Evolutionary conservation across 2,888 invertebrate genomes (phyloP), one percentile per base, ranked within the genome.

Genomic region (Serripes groenlandicus): DNA sequence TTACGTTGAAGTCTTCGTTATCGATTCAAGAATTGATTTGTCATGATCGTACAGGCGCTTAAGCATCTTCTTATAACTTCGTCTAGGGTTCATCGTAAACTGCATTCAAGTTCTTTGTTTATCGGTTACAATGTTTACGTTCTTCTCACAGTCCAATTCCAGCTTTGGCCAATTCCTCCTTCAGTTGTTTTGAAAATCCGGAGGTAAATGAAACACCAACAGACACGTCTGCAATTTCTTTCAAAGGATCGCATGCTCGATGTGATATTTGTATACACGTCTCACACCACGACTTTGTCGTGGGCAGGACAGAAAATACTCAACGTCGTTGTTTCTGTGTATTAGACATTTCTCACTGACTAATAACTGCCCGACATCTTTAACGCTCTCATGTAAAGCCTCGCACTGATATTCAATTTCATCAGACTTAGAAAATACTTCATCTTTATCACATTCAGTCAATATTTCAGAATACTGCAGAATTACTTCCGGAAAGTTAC

Each of bases 231-330:
- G 2, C 34, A 26, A 66, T 42, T 35, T 37, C 42, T 5, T 34
- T n/a, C 5, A 42, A 3, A 42, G 15, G 35, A 21, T 7, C 5
- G n/a, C 66, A 66, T n/a, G 26, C 42, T 42, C 66, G 23, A n/a
- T 66, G 66, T 11, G 37, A 37, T 37, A 66, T 66, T 3, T 66
- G 5, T n/a, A n/a, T 26, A 11, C 66, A 66, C 7, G 15, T 28
- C 18, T 66, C 42, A 66, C 66, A 66, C n/a, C 2, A 35, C 66
- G 26, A 66, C 42, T 15, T 66, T 37, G 26, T 66, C 66, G 23
- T 66, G 66, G 28, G 3, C 23, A 0, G n/a, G 37, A 42, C 66
- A 66, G 23, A 26, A 66, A 11, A n/a, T 23, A 66, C 42, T 66
- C 66, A 11, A 66, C 9, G 15, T 64, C 35, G 3, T 9, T 5